A percentile compares a stretch with the other conserved stretches of the same genome.
These are phyloP conservation scores for Agapornis roseicollis DNA, from an alignment of 2,113 vertebrate genomes.

Conservation along the genomic window DNA sequence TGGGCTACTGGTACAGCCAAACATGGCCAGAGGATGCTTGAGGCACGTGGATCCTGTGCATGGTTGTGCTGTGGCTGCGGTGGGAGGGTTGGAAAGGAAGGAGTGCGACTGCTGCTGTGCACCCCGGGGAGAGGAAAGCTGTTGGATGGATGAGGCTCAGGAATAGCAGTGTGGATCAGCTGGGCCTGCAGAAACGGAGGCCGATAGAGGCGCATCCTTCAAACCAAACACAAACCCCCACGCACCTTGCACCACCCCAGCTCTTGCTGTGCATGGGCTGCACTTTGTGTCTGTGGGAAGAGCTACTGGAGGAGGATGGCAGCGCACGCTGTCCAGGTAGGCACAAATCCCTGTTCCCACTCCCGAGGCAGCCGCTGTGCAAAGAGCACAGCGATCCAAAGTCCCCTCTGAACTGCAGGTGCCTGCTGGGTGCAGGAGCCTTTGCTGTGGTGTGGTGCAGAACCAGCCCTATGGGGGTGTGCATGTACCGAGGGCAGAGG, in stretches of 20 bases:
- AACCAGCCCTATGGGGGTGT: too few species aligned
- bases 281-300: rapidly evolving
- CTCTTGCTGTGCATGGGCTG: background rate
- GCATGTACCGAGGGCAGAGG: rapidly evolving
- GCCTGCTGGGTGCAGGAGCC: background rate
- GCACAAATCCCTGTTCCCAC: rapidly evolving
- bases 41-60: background rate
- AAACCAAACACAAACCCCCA: background rate
- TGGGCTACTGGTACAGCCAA: background rate
- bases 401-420: rapidly evolving
- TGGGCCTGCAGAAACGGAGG: background rate
- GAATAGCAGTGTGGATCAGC: background rate
- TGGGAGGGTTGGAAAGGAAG: background rate
- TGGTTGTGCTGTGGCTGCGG: background rate
- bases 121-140: background rate
- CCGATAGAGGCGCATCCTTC: background rate
- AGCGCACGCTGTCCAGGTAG: rapidly evolving
- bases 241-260: rapidly evolving
- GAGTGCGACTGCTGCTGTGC: background rate
- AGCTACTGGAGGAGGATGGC: background rate
- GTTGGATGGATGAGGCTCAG: background rate
- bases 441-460: background rate
- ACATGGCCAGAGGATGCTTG: background rate
- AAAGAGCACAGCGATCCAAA: background rate
- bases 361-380: background rate